Evolutionary conservation across 2,113 vertebrate genomes (phyloP), one percentile per base, ranked within the genome.

Genomic region (Dasyurus viverrinus): DNA sequence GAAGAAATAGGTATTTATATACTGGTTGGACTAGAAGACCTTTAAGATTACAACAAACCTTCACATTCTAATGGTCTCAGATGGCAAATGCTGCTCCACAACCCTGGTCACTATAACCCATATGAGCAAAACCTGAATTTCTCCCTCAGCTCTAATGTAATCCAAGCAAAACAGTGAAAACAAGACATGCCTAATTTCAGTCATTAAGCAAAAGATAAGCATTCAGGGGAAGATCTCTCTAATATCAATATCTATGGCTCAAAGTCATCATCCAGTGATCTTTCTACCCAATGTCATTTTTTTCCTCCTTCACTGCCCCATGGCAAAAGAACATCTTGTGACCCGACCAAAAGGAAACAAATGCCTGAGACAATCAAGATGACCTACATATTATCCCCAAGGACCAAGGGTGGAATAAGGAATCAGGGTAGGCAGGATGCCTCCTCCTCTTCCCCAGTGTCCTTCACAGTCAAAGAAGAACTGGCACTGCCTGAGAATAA

Each of bases 141-240:
- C 92, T 92, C 36, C 46, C 93, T 90, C 42, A 60, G 48, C 52
- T 52, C 68, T 84, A 68, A 68, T 42, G 16, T 42, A 84, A 84
- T 30, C 48, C 53, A 55, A 93, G 2, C 93, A 90, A 96, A 95
- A 90, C 46, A 95, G 89, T 90, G n/a, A 92, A 94, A 96, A 92
- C 91, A 94, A 96, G 92, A 9, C 42, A 91, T 42, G 48, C 36
- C 54, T 90, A 60, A 57, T 57, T 96, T 93, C 54, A 92, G 42
- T 91, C 55, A 53, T 89, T 93, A 47, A 50, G 92, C 47, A 16
- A 55, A 95, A 89, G 93, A 36, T 94, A 25, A 27, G 89, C 55
- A 42, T 95, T 94, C 68, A 54, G 60, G 24, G 48, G 76, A 91
- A 94, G 30, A 2, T 90, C 22, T 55, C 94, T 60, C 36, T 57